Evolutionary conservation across 2,797 vertebrate species (phyloP), one percentile per base, ranked within the genome.

Genomic region (Sebastes vulpes): DNA sequence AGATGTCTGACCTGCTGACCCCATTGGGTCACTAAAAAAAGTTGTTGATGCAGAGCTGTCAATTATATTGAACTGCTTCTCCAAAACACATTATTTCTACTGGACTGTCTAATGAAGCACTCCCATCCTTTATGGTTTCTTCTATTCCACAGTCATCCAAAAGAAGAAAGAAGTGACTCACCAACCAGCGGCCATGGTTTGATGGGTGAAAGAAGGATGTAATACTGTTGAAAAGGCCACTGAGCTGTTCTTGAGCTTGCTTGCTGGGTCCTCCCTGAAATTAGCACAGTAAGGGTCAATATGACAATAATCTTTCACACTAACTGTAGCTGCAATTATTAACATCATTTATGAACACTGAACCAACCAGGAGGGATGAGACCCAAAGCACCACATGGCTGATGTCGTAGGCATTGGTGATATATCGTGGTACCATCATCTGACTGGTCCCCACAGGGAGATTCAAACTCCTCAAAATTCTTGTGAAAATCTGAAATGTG

Each of bases 131-230:
- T 29, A 38, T 28, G 18, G 50, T 18, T 26, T 57, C 16, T 54
- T 83, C 4, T n/a, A 12, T 48, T 74, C 5, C n/a, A 69, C 63
- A 65, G 26, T 32, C 18, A 59, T 52, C 9, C 26, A 81, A 54
- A 58, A 72, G 12, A 65, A 12, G 9, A 1, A 48, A 38, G 38
- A 67, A 21, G 48, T 53, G 20, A 96, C 98, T 98, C 93, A 99
- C 98, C 97, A 99, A 93, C 98, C 98, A 99, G 72, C 98, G 97
- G 9, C 98, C 98, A 2, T 99, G 98, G 91, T 99, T 99, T 77
- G 98, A 99, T 46, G 98, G 98, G 85, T 99, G 98, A 67, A 99
- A 99, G 92, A 99, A 99, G 28, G 98, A 98, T 38, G 98, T 96
- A 83, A 99, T 99, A 77, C 98, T 98, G 85, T 97, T 98, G 93